A percentile compares a stretch with the other conserved stretches of the same genome.
Conservation (phyloP, 2,797 vertebrate genomes). For the Diplodus puntazzo region DNA sequence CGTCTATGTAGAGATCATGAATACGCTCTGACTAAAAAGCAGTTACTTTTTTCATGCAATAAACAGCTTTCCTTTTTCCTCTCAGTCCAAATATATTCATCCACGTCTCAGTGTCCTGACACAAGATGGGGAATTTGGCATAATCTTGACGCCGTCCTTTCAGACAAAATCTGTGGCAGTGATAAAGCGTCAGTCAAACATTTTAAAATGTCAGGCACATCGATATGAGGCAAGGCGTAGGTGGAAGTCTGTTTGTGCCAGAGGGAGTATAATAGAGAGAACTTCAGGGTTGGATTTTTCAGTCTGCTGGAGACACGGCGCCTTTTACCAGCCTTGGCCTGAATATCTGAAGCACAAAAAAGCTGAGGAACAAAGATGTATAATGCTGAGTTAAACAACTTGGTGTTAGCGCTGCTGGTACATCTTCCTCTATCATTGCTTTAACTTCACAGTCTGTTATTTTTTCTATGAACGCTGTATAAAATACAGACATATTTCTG, state of each 20-base stretch:
- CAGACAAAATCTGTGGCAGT: slow-evolving; percentile 62
- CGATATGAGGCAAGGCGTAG: slow-evolving; percentile 62
- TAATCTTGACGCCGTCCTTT: slow-evolving; percentile 59
- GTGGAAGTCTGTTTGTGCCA: slow-evolving; percentile 71
- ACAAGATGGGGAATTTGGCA: slow-evolving; percentile 54
- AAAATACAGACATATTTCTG: background rate
- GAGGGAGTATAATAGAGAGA: slow-evolving; percentile 62
- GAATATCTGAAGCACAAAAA: slow-evolving; percentile 38
- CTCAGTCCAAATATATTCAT: slow-evolving; percentile 38
- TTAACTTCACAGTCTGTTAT: background rate
- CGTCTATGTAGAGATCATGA: background rate
- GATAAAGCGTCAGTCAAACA: slow-evolving; percentile 72
- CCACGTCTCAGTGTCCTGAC: slow-evolving; percentile 26
- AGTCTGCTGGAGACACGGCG: slow-evolving; percentile 46
- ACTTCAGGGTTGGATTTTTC: slow-evolving; percentile 66
- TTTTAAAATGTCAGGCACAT: slow-evolving; percentile 75
- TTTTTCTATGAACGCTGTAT: background rate
- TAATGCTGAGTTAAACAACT: background rate
- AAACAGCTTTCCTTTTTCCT: background rate
- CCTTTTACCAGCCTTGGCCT: slow-evolving; percentile 44
- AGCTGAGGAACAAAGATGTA: background rate
- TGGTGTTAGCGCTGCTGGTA: slow-evolving; percentile 1
- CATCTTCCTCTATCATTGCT: slow-evolving; percentile 3
- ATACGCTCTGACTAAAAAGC: background rate
- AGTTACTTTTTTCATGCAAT: background rate